Percentiles rank a stretch among this genome's conserved stretches.
These are phyloP conservation scores for Nezara viridula DNA, from an alignment of 2,888 invertebrate species.

Conservation along the genomic window DNA sequence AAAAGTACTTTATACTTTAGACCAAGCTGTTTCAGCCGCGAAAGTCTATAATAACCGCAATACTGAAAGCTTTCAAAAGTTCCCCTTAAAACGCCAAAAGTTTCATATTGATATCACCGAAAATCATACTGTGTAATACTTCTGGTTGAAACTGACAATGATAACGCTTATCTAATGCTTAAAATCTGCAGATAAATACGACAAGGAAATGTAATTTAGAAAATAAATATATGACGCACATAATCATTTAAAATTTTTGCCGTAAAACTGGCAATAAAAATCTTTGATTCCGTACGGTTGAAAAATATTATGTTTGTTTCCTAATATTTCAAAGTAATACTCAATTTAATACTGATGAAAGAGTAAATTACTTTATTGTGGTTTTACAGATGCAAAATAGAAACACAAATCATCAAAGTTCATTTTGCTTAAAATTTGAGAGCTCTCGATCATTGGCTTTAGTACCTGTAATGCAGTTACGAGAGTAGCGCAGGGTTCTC, in stretches of 20 bases:
- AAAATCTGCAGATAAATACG: neutral
- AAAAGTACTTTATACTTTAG: conserved; percentile 16
- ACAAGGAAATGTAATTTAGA: conserved; percentile 20
- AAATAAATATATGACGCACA: neutral
- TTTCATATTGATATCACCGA: neutral
- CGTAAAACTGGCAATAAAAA: neutral
- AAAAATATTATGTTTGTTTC: too few species aligned
- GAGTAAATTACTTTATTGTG: too few species aligned
- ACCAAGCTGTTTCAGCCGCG: neutral
- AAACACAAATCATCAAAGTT: too few species aligned
- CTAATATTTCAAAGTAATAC: too few species aligned
- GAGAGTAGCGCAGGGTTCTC: too few species aligned
- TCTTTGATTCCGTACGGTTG: too few species aligned
- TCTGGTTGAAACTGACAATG: neutral
- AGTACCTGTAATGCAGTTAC: too few species aligned
- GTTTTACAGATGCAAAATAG: too few species aligned
- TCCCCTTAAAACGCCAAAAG: neutral
- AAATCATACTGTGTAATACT: neutral
- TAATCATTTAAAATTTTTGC: neutral
- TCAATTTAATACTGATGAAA: too few species aligned
- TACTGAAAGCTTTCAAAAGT: conserved; percentile 30
- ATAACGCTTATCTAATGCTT: conserved; percentile 11
- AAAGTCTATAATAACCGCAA: neutral
- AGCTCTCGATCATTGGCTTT: too few species aligned
- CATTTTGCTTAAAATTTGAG: too few species aligned